Percentiles rank a stretch among this genome's conserved stretches.
These are phyloP conservation scores for Peromyscus californicus DNA, from an alignment of 2,113 vertebrate species.

Conservation along the genomic window DNA sequence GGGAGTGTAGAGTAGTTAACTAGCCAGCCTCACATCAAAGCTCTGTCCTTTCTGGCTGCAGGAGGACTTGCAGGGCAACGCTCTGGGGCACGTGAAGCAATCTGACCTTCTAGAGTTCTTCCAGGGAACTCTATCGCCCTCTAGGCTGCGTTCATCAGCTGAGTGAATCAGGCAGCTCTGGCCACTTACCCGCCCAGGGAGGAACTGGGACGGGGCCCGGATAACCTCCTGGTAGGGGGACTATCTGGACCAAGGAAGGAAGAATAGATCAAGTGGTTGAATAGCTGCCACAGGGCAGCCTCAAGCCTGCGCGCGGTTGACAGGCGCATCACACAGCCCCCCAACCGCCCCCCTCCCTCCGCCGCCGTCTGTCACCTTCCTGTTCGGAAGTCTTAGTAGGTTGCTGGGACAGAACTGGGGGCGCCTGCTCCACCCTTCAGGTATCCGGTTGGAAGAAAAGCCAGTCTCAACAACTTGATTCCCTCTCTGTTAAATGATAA, in stretches of 20 bases:
- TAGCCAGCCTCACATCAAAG: background rate
- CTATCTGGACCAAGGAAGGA: constrained; percentile 63
- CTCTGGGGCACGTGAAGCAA: background rate
- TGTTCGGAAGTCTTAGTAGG: constrained; percentile 86
- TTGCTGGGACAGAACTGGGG: constrained; percentile 83
- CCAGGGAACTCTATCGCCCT: constrained; percentile 75
- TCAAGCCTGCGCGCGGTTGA: background rate
- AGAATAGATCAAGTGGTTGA: constrained; percentile 23
- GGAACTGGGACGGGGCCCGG: background rate
- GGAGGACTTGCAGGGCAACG: background rate
- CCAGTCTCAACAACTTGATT: constrained; percentile 85
- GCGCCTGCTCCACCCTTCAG: constrained; percentile 85
- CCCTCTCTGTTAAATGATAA: constrained; percentile 75
- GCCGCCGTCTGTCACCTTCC: constrained; percentile 81
- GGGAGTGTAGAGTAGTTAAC: background rate
- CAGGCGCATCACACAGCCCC: background rate
- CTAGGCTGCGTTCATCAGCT: constrained; percentile 54
- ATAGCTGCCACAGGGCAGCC: constrained; percentile 41
- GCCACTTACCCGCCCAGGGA: background rate
- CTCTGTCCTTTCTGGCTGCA: background rate
- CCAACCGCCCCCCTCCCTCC: background rate
- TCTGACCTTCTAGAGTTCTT: background rate
- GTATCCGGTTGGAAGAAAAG: constrained; percentile 85
- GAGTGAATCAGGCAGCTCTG: background rate
- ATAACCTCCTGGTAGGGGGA: constrained; percentile 35